Evolutionary conservation across 2,888 invertebrate genomes (phyloP).

Genomic region (Diaperis boleti): DNA sequence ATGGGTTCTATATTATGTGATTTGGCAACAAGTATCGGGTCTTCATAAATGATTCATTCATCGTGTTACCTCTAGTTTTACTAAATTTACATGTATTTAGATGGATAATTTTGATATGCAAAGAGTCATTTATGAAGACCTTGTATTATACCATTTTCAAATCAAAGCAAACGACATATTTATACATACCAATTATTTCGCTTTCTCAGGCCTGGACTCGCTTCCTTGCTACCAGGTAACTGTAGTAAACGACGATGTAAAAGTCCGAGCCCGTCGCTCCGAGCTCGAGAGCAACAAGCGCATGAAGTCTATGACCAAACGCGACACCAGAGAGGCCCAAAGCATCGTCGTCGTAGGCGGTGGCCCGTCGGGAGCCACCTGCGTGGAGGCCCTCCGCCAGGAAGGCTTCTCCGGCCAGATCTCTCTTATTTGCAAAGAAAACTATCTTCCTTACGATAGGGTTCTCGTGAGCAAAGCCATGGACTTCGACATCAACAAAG

Average conservation of each 20-base stretch:
- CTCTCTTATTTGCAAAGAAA: constrained; percentile 84
- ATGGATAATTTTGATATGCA: no score
- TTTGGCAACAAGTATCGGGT: no score
- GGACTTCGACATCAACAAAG: constrained; percentile 75
- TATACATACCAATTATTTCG: no score
- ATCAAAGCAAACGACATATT: no score
- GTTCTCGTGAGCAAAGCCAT: constrained; percentile 90
- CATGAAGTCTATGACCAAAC: constrained; percentile 72
- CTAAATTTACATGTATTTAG: no score
- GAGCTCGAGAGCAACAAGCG: constrained; percentile 74
- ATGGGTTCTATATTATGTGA: no score
- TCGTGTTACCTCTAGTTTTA: no score
- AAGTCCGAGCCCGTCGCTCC: constrained; percentile 75
- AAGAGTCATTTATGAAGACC: no score
- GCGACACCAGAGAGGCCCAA: constrained; percentile 65
- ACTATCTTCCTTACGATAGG: constrained; percentile 89
- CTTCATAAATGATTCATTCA: no score
- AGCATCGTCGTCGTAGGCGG: constrained; percentile 85
- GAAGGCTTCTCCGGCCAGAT: constrained; percentile 89
- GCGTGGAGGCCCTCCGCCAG: constrained; percentile 92
- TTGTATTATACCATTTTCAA: no score
- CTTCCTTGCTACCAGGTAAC: constrained; percentile 89
- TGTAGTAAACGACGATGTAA: constrained; percentile 76
- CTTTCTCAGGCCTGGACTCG: constrained; percentile 92
- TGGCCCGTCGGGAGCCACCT: constrained; percentile 88